These are phyloP conservation scores for Dastarcus helophoroides DNA, from an alignment of 2,888 invertebrate genomes.

Conservation along the genomic window DNA sequence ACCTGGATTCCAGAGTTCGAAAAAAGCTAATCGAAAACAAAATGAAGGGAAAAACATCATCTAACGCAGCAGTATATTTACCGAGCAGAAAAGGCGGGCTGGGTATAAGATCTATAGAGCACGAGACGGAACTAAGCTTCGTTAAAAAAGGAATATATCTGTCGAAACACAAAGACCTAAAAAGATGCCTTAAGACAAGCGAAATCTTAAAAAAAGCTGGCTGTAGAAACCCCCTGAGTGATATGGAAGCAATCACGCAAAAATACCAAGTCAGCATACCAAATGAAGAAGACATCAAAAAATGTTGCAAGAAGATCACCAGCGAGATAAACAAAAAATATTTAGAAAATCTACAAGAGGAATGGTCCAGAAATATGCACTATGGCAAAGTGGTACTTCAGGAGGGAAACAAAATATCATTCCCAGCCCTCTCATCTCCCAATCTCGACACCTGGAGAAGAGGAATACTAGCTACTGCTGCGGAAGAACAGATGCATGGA, in stretches of 20 bases:
- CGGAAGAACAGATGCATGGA: constrained; percentile 15
- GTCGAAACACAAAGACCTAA: no score
- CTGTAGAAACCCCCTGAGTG: not conserved
- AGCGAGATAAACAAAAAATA: no score
- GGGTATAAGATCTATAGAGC: not conserved
- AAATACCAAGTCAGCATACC: constrained; percentile 1
- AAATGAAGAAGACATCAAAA: no score
- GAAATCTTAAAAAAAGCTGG: not conserved
- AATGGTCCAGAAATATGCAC: no score
- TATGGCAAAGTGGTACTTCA: no score
- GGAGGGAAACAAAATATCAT: no score
- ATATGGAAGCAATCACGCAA: not conserved
- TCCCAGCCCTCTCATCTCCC: no score
- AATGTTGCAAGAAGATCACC: no score
- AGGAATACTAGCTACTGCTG: constrained; percentile 12
- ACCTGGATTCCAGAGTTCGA: constrained; percentile 3
- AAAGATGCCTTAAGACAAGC: not conserved
- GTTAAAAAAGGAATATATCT: not conserved
- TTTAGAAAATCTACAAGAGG: no score
- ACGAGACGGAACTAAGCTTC: no score
- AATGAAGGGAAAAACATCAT: constrained; percentile 3
- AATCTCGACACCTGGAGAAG: no score
- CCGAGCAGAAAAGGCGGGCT: constrained; percentile 1
- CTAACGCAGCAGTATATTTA: constrained; percentile 5
- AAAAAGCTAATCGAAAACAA: constrained; percentile 3